phyloP scores from a whole-genome alignment of 2,888 invertebrate species.

The Drosophila seclusa region DNA sequence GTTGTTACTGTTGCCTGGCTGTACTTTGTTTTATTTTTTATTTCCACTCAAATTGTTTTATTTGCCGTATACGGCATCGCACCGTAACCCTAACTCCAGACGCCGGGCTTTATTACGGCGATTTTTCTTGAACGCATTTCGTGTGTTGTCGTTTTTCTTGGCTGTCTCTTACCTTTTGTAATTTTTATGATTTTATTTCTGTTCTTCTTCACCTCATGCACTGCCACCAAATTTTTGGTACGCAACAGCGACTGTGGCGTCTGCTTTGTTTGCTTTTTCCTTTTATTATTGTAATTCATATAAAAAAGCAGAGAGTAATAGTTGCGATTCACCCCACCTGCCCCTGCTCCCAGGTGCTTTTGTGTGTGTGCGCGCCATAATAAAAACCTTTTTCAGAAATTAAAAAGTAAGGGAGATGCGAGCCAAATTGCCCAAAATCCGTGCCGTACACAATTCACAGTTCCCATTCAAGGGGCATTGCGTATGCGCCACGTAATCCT shows the following conservation, averaged over 20 bases:
- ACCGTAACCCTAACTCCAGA: slow-evolving; percentile 37
- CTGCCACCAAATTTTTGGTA: slow-evolving; percentile 34
- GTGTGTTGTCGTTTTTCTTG: slow-evolving; percentile 70
- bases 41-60: slow-evolving; percentile 82
- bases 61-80: slow-evolving; percentile 53
- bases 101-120: slow-evolving; percentile 77
- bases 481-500: slow-evolving; percentile 56
- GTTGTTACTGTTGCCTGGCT: slow-evolving; percentile 19
- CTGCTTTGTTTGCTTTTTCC: slow-evolving; percentile 53
- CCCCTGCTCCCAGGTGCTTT: slow-evolving; percentile 7
- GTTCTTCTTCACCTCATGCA: slow-evolving; percentile 19
- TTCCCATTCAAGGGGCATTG: slow-evolving; percentile 34
- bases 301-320: slow-evolving; percentile 44
- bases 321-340: slow-evolving; percentile 29
- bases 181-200: slow-evolving; percentile 80
- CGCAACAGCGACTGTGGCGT: slow-evolving; percentile 30
- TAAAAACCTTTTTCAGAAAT: slow-evolving; percentile 79
- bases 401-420: slow-evolving; percentile 66
- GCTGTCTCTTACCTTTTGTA: slow-evolving; percentile 73
- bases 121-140: slow-evolving; percentile 80
- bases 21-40: slow-evolving; percentile 75
- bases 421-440: slow-evolving; percentile 56
- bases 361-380: slow-evolving; percentile 47
- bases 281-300: slow-evolving; percentile 78
- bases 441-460: slow-evolving; percentile 49